Conservation (phyloP, 2,888 invertebrate species). For the Pyrocoelia pectoralis region DNA sequence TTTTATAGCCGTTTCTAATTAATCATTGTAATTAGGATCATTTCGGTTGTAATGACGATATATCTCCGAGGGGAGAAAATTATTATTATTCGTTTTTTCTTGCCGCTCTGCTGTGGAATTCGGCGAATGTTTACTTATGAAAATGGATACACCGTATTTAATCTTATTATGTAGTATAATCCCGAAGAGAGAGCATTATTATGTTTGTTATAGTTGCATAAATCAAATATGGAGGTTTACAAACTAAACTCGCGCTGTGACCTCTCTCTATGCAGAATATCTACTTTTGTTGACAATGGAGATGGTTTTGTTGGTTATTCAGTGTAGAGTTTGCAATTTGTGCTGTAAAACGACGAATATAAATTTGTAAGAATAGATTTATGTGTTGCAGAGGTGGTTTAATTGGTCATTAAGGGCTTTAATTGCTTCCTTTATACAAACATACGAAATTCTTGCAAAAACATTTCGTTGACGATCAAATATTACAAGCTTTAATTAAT, state of each 20-base stretch:
- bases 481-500: conserved; percentile 28
- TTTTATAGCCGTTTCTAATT: conserved; percentile 45
- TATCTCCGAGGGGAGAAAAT: conserved; percentile 7
- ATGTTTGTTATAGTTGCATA: conserved; percentile 16
- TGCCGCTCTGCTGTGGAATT: background rate
- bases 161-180: background rate
- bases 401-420: background rate
- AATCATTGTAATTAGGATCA: conserved; percentile 47
- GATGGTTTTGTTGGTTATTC: conserved; percentile 14
- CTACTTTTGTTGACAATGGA: conserved; percentile 26
- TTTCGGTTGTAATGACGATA: conserved; percentile 35
- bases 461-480: conserved; percentile 17
- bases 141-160: background rate
- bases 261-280: conserved; percentile 13
- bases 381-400: conserved; percentile 4
- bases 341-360: conserved; percentile 5
- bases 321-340: conserved; percentile 18
- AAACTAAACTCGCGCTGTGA: conserved; percentile 5
- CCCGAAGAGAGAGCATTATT: conserved; percentile 1
- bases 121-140: background rate
- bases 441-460: background rate
- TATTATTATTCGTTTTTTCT: conserved; percentile 12
- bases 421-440: background rate
- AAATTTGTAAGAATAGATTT: conserved; percentile 13
- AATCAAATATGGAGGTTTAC: conserved; percentile 16